Conservation (phyloP, 2,888 invertebrate genomes). For the Eupeodes luniger region DNA sequence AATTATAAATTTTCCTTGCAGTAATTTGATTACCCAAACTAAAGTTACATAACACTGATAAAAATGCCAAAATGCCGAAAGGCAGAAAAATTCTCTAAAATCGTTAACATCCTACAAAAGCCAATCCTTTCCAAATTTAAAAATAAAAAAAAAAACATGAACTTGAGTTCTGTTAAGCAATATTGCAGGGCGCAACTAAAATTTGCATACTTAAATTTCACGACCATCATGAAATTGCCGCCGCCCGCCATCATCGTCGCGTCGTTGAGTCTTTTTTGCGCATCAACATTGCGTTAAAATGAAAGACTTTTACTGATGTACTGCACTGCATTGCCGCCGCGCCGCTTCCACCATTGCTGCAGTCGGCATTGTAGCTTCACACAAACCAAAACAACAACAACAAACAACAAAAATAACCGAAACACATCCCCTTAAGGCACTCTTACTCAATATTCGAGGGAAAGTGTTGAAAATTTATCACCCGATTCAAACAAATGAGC, state of each 20-base stretch:
- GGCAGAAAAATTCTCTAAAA: neutral
- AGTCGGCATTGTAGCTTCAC: conserved; percentile 21
- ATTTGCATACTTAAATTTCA: conserved; percentile 32
- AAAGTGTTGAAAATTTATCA: conserved; percentile 76
- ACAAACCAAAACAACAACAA: conserved; percentile 8
- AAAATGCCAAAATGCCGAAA: too few species aligned
- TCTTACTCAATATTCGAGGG: conserved; percentile 67
- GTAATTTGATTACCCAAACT: too few species aligned
- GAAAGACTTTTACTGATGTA: conserved; percentile 18
- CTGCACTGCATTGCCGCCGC: neutral
- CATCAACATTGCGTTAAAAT: conserved; percentile 29
- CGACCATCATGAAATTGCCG: neutral
- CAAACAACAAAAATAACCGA: neutral
- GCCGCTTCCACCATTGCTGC: neutral
- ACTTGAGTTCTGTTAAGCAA: neutral
- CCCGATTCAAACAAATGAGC: conserved; percentile 70
- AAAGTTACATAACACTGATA: neutral
- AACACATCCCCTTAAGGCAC: conserved; percentile 52
- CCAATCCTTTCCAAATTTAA: neutral
- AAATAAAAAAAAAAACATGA: neutral
- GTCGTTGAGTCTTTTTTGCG: neutral
- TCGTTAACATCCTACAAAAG: neutral
- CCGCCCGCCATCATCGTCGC: neutral
- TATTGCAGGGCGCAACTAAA: conserved; percentile 10
- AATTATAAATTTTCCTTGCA: too few species aligned